phyloP scores from a whole-genome alignment of 2,113 vertebrate genomes.

The Myrmecophaga tridactyla region DNA sequence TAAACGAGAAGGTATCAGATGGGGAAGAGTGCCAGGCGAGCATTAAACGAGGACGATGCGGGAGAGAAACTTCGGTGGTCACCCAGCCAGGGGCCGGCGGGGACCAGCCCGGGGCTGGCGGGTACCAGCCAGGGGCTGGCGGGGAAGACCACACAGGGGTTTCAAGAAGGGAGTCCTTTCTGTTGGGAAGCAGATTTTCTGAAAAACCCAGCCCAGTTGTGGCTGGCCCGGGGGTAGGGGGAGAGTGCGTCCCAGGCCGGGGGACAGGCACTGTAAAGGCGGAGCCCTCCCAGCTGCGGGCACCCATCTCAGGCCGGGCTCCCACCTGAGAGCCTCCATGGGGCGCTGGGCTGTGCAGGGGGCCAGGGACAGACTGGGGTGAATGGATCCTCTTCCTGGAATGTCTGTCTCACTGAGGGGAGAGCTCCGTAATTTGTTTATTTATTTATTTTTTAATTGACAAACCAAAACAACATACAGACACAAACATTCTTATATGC shows the following conservation, averaged over 20 bases:
- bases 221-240: not conserved
- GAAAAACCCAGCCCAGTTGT: not conserved
- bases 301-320: not conserved
- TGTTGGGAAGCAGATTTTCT: not conserved
- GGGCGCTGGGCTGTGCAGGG: not conserved
- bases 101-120: too few species aligned
- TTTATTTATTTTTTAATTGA: too few species aligned
- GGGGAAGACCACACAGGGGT: not conserved
- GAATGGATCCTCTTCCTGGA: not conserved
- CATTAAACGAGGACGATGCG: not conserved
- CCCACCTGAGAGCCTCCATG: not conserved
- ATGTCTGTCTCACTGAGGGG: not conserved
- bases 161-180: not conserved
- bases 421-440: not conserved
- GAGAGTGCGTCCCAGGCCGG: not conserved
- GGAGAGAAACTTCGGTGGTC: not conserved
- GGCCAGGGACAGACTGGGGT: not conserved
- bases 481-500: too few species aligned
- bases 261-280: not conserved
- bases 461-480: too few species aligned
- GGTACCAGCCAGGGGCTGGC: too few species aligned
- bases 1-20: not conserved
- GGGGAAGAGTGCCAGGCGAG: not conserved
- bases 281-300: not conserved
- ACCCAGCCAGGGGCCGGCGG: too few species aligned